Evolutionary conservation across 2,113 vertebrate species (phyloP), one percentile per base, ranked within the genome.

Genomic region (Leucoraja erinaceus): DNA sequence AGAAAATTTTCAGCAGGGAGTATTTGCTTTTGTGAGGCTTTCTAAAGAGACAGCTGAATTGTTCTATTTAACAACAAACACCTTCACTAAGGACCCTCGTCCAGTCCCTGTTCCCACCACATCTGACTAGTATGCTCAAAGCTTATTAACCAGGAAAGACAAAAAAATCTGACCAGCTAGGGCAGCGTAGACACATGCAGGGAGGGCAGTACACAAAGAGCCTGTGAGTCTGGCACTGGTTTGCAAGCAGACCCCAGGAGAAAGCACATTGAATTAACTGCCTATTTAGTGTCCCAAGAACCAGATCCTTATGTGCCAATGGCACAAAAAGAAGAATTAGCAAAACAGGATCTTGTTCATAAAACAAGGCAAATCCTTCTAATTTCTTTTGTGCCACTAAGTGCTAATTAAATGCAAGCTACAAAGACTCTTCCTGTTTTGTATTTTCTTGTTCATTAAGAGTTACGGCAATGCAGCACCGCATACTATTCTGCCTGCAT

Each of bases 21-120:
- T 97, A 98, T 98, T 98, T 97, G 97, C 98, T 98, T 99, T 99
- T 99, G 98, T 99, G 97, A 97, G 97, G 97, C 97, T 98, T 98
- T 98, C 97, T 98, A 98, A 98, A 98, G 98, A 98, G 97, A 97
- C 97, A 97, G 97, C 96, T 97, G 98, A 98, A 99, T 99, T 98
- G 98, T 98, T 98, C 98, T 99, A 99, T 99, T 98, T 99, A 98
- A 98, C 98, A 97, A 99, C 98, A 99, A 99, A 99, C 98, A 99
- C 97, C 97, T 98, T 98, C 97, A 97, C 97, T 98, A 97, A 97
- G 97, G 97, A 97, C 97, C 97, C 97, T 97, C 97, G 95, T 97
- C 97, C 97, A 97, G 97, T 97, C 96, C 97, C 97, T 96, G 98
- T 99, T 99, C 98, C 98, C 98, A 99, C 98, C 97, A 98, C 97